Percentiles rank a stretch among this genome's conserved stretches.
phyloP scores from a whole-genome alignment of 2,113 vertebrate genomes.

The Apistogramma diplotaenia region DNA sequence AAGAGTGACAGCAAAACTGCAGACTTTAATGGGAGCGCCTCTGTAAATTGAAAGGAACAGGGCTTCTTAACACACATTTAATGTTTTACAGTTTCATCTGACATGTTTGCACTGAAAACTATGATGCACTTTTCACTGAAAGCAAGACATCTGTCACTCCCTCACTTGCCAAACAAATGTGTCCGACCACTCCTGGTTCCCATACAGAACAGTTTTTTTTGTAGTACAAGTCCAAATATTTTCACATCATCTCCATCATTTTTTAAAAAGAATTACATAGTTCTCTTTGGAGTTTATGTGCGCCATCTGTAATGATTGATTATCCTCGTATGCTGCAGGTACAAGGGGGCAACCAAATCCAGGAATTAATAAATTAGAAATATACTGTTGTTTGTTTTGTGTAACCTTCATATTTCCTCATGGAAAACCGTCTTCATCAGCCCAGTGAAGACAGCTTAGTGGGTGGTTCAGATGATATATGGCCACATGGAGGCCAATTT shows the following conservation, averaged over 20 bases:
- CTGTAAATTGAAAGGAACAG: not conserved
- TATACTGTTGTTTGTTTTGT: not conserved
- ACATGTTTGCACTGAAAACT: not conserved
- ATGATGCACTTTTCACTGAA: not conserved
- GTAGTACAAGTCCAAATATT: not conserved
- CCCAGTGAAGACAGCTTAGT: not conserved
- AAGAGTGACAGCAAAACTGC: not conserved
- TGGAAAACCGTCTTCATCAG: not conserved
- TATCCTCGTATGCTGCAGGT: not conserved
- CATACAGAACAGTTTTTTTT: not conserved
- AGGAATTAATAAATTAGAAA: not conserved
- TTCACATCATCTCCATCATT: not conserved
- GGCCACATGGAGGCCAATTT: not conserved
- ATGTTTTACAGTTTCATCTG: not conserved
- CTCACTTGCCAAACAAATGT: not conserved
- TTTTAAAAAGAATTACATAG: not conserved
- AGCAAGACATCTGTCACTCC: not conserved
- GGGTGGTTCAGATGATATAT: not conserved
- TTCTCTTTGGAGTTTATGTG: not conserved
- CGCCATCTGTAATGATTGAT: not conserved
- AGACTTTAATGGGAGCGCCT: not conserved
- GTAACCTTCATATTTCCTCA: not conserved
- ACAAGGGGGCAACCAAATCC: not conserved
- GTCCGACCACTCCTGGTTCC: not conserved
- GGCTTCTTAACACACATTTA: not conserved